Evolutionary conservation across 2,113 vertebrate species (phyloP).

Genomic region (Dinomys branickii): DNA sequence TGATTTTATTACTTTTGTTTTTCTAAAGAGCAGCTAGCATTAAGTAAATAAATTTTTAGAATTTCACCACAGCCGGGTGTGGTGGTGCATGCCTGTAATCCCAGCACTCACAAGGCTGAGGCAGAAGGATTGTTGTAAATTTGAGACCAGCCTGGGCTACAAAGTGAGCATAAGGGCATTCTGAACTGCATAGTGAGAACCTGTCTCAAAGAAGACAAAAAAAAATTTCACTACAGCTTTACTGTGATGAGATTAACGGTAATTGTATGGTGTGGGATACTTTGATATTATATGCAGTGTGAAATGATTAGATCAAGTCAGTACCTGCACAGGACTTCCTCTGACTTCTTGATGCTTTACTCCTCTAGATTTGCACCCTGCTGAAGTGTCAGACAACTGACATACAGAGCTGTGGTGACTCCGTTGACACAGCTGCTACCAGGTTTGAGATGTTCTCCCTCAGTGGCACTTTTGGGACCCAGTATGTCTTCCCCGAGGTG

Average conservation of each 20-base stretch:
- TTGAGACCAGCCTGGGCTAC: too few species aligned
- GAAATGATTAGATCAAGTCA: neutral
- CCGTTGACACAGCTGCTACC: slow-evolving; percentile 76
- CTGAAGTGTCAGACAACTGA: slow-evolving; percentile 82
- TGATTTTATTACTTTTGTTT: neutral
- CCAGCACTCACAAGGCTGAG: too few species aligned
- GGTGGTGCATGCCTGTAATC: too few species aligned
- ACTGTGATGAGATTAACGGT: neutral
- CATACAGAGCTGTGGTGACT: slow-evolving; percentile 75
- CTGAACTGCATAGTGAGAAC: too few species aligned
- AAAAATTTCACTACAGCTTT: neutral
- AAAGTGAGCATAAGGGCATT: too few species aligned
- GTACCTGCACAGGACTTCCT: neutral
- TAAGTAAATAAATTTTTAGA: neutral
- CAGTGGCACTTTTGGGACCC: slow-evolving; percentile 85
- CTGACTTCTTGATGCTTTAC: neutral
- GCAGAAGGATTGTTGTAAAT: too few species aligned
- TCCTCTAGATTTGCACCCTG: slow-evolving; percentile 82
- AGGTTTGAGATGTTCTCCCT: slow-evolving; percentile 86
- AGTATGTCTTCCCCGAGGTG: slow-evolving; percentile 86
- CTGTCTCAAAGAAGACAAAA: too few species aligned
- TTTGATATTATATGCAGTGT: neutral
- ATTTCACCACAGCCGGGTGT: too few species aligned
- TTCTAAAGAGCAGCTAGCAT: neutral
- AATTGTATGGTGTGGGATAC: neutral